Evolutionary conservation across 1,140 invertebrate genomes (phyloP).

Genomic region (Stenopsyche tienmushanensis): DNA sequence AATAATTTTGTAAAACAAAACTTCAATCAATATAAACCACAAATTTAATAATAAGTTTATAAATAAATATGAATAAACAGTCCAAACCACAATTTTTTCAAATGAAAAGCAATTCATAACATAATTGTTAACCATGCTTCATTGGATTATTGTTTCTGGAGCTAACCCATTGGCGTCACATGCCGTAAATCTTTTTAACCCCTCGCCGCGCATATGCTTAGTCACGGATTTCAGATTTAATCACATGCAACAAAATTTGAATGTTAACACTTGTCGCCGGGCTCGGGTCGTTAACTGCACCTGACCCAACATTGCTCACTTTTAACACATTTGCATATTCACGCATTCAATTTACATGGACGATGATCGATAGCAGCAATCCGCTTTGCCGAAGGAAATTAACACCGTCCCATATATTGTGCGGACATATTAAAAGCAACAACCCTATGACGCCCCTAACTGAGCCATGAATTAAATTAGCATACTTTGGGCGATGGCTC

Average conservation of each 20-base stretch:
- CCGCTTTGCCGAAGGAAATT: constrained; percentile 18
- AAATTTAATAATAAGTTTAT: no score
- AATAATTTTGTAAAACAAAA: no score
- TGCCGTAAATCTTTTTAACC: neutral
- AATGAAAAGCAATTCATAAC: no score
- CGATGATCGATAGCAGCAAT: constrained; percentile 21
- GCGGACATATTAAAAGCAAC: no score
- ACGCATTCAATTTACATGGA: constrained; percentile 3
- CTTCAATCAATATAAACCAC: no score
- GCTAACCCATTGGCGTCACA: no score
- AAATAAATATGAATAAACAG: no score
- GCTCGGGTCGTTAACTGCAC: constrained; percentile 28
- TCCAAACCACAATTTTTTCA: no score
- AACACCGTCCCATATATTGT: no score
- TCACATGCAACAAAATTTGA: constrained; percentile 19
- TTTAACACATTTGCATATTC: constrained; percentile 19
- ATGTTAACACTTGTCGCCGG: constrained; percentile 31
- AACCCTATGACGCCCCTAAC: neutral
- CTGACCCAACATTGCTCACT: constrained; percentile 21
- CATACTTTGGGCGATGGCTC: neutral
- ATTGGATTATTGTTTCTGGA: no score
- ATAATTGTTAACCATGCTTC: no score
- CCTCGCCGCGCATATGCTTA: constrained; percentile 19
- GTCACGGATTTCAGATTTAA: constrained; percentile 25
- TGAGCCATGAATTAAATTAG: neutral